Percentiles rank a stretch among this genome's conserved stretches.
Evolutionary conservation across 2,113 vertebrate genomes (phyloP).

Genomic region (Setophaga coronata): DNA sequence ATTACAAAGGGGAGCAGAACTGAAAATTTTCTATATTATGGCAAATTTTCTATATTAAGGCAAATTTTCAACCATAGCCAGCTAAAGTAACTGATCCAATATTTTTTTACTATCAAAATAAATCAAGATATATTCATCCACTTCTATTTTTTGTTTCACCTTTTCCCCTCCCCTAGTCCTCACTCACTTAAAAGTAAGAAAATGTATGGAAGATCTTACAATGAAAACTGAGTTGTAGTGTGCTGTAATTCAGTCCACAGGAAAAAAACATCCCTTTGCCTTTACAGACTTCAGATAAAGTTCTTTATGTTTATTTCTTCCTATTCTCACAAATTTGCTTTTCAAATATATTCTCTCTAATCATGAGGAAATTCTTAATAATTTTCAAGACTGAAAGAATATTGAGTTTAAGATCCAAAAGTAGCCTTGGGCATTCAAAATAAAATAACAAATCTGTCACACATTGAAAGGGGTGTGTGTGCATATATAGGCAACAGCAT

Average conservation of each 20-base stretch:
- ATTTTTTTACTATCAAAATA: not conserved
- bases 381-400: not conserved
- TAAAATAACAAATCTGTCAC: not conserved
- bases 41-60: not conserved
- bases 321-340: not conserved
- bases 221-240: not conserved
- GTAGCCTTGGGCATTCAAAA: not conserved
- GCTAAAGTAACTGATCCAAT: not conserved
- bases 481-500: not conserved
- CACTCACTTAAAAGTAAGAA: not conserved
- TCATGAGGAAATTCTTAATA: not conserved
- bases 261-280: not conserved
- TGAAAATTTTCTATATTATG: not conserved
- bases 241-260: not conserved
- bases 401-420: not conserved
- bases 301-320: not conserved
- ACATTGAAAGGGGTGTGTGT: fast-evolving
- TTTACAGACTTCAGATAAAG: not conserved
- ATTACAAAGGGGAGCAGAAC: not conserved
- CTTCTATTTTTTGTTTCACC: not conserved
- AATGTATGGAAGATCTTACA: not conserved
- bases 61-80: not conserved
- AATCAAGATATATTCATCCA: not conserved
- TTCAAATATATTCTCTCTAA: not conserved
- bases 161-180: not conserved